Evolutionary conservation across 2,888 invertebrate genomes (phyloP).

Genomic region (Prosapia bicincta): DNA sequence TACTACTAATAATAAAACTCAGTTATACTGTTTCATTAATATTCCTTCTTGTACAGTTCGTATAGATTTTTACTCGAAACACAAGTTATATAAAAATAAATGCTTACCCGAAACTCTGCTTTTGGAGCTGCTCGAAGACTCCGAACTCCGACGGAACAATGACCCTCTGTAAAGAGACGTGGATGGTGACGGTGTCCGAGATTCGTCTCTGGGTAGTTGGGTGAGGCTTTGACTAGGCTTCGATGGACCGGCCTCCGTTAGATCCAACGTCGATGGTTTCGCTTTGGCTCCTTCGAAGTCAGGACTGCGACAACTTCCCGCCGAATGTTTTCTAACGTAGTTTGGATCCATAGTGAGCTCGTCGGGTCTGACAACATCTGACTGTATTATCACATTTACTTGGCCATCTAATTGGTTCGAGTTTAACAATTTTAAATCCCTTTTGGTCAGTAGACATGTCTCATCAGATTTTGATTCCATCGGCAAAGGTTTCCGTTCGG

Average conservation of each 20-base stretch:
- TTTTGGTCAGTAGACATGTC: neutral
- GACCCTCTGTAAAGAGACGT: conserved; percentile 68
- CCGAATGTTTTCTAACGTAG: conserved; percentile 13
- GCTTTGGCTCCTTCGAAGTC: conserved; percentile 15
- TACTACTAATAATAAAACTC: too few species aligned
- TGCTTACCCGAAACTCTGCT: conserved; percentile 37
- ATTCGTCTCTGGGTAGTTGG: conserved; percentile 41
- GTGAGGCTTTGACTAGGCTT: conserved; percentile 32
- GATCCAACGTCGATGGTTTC: conserved; percentile 60
- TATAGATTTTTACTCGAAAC: too few species aligned
- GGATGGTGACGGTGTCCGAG: conserved; percentile 64
- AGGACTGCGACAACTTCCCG: conserved; percentile 22
- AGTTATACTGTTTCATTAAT: too few species aligned
- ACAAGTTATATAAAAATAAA: too few species aligned
- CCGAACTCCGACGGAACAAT: conserved; percentile 70
- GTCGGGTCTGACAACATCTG: conserved; percentile 6
- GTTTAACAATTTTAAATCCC: conserved; percentile 12
- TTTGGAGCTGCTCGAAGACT: conserved; percentile 51
- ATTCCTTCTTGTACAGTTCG: too few species aligned
- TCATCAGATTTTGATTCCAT: conserved; percentile 3
- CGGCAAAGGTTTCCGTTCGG: conserved; percentile 12
- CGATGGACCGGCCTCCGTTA: conserved; percentile 41
- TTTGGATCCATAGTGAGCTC: neutral
- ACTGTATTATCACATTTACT: conserved; percentile 11
- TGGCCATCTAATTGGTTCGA: neutral